Conservation (phyloP, 2,797 vertebrate species). For the Acrocephalus scirpaceus region DNA sequence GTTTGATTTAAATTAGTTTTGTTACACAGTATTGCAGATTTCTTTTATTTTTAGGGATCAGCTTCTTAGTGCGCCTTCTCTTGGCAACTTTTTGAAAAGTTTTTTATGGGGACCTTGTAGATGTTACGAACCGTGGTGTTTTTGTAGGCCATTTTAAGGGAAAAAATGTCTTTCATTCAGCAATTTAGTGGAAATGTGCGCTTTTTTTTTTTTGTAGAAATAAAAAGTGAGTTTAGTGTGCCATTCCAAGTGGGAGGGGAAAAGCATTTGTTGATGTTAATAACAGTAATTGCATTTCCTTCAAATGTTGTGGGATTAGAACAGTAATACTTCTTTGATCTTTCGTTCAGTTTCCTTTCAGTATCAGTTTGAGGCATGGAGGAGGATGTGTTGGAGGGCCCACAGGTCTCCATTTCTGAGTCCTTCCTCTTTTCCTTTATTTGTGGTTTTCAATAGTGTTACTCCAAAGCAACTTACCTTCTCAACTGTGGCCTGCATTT, state of each 20-base stretch:
- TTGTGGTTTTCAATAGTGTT: not conserved
- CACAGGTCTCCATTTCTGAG: not conserved
- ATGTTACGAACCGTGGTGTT: not conserved
- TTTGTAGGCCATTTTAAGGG: not conserved
- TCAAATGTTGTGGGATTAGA: not conserved
- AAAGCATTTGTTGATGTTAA: not conserved
- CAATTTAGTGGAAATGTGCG: not conserved
- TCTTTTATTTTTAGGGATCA: not conserved
- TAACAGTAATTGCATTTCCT: not conserved
- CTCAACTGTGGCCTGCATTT: not conserved
- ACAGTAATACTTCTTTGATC: not conserved
- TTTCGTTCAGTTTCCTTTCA: not conserved
- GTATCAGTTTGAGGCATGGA: not conserved
- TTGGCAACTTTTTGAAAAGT: not conserved
- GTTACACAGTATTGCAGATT: not conserved
- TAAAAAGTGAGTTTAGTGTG: not conserved
- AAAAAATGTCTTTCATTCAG: not conserved
- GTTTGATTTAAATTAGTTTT: conserved; percentile 14
- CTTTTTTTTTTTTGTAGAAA: not conserved
- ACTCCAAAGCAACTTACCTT: not conserved
- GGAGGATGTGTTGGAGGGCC: not conserved
- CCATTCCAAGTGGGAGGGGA: not conserved
- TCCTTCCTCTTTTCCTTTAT: not conserved
- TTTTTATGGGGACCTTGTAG: not conserved
- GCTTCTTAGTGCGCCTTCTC: not conserved